Percentiles rank a stretch among this genome's conserved stretches.
Evolutionary conservation across 2,113 vertebrate genomes (phyloP).

Genomic region (Daphoenositta chrysoptera): DNA sequence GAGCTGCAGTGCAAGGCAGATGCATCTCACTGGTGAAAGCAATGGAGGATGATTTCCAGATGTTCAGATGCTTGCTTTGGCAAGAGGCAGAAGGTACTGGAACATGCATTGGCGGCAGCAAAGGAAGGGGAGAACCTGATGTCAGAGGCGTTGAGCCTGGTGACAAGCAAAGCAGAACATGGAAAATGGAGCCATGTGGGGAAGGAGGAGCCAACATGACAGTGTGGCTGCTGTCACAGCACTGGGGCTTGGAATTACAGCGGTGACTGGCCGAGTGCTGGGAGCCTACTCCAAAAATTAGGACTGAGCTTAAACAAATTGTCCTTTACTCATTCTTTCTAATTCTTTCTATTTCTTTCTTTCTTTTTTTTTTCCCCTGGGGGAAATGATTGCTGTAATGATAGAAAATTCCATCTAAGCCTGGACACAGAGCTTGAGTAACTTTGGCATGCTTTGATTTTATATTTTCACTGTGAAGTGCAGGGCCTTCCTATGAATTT

Average conservation of each 20-base stretch:
- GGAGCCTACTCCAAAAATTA: not conserved
- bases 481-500: not conserved
- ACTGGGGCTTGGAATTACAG: not conserved
- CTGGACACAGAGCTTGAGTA: not conserved
- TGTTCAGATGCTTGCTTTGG: slow-evolving; percentile 72
- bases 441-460: not conserved
- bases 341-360: too few relatives aligned
- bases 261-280: not conserved
- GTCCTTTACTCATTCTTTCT: not conserved
- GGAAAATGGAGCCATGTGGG: not conserved
- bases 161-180: slow-evolving; percentile 33
- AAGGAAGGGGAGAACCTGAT: slow-evolving; percentile 39
- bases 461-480: not conserved
- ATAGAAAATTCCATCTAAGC: not conserved
- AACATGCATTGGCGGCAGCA: slow-evolving; percentile 51
- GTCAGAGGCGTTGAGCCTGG: not conserved
- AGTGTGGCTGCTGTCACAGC: not conserved
- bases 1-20: slow-evolving; percentile 36
- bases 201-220: not conserved
- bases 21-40: slow-evolving; percentile 30
- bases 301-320: not conserved
- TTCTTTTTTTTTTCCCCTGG: not conserved
- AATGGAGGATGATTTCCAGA: slow-evolving; percentile 70
- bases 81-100: slow-evolving; percentile 41
- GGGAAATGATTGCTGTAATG: not conserved